Percentiles rank a stretch among this genome's conserved stretches.
These are phyloP conservation scores for Plectrocnemia conspersa DNA, from an alignment of 1,140 invertebrate genomes.

Conservation along the genomic window DNA sequence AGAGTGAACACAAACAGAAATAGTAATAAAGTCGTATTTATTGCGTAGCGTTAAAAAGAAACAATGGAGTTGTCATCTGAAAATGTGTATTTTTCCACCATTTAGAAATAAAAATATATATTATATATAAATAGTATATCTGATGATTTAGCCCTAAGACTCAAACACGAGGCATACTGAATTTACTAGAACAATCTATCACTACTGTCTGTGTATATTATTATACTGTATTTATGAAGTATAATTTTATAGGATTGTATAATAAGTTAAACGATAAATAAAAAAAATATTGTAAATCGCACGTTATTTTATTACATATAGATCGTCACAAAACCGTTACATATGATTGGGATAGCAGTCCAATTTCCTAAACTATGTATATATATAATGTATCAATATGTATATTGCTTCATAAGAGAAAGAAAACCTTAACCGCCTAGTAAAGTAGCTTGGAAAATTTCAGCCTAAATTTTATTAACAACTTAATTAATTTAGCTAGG, in stretches of 20 bases:
- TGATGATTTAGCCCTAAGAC: too few relatives aligned
- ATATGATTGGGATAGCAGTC: too few relatives aligned
- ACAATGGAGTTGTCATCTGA: constrained; percentile 30
- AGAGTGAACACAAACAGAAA: neutral
- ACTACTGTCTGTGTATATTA: constrained; percentile 18
- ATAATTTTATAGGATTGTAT: constrained; percentile 17
- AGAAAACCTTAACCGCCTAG: too few relatives aligned
- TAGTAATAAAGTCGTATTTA: constrained; percentile 11
- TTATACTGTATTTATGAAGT: constrained; percentile 24
- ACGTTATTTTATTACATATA: neutral
- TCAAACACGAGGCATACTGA: neutral
- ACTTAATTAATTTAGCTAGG: constrained; percentile 29
- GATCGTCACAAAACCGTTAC: too few relatives aligned
- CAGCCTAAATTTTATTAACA: too few relatives aligned
- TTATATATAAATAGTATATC: constrained; percentile 1
- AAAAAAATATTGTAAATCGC: neutral
- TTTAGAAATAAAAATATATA: constrained; percentile 19
- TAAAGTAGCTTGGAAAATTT: too few relatives aligned
- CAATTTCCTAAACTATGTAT: too few relatives aligned
- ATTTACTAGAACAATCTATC: neutral
- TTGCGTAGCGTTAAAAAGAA: constrained; percentile 6
- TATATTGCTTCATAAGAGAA: too few relatives aligned
- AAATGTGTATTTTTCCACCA: constrained; percentile 35
- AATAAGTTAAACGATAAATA: constrained; percentile 9
- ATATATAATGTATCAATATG: too few relatives aligned